Evolutionary conservation across 2,113 vertebrate species (phyloP).

Genomic region (Nothobranchius kuhntae): DNA sequence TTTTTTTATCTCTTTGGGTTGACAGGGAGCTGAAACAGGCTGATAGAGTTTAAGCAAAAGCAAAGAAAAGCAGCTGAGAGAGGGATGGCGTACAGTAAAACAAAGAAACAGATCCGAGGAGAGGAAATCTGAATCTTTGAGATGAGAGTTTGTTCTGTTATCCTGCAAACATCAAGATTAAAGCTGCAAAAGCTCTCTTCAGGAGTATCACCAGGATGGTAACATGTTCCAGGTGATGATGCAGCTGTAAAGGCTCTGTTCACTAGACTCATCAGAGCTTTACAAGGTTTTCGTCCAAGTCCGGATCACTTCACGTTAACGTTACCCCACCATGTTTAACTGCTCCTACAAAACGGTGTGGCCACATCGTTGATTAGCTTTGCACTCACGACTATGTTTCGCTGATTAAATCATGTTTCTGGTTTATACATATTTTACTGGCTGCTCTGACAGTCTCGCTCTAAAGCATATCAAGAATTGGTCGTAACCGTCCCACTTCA

Average conservation of each 20-base stretch:
- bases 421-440: conserved; percentile 37
- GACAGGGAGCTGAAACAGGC: conserved; percentile 16
- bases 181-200: conserved; percentile 15
- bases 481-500: background rate
- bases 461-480: background rate
- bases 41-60: conserved; percentile 7
- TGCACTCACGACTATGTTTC: conserved; percentile 13
- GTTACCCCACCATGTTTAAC: background rate
- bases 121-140: conserved; percentile 17
- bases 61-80: conserved; percentile 2
- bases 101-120: conserved; percentile 25
- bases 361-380: conserved; percentile 10
- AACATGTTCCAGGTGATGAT: background rate
- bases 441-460: conserved; percentile 16
- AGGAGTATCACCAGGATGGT: background rate
- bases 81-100: conserved; percentile 36
- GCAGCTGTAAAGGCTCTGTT: background rate
- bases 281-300: background rate
- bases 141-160: conserved; percentile 49
- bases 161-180: conserved; percentile 42
- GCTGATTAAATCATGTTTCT: conserved; percentile 29
- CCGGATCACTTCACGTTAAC: conserved; percentile 7
- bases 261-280: background rate
- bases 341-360: background rate
- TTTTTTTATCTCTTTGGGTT: background rate